Evolutionary conservation across 2,113 vertebrate genomes (phyloP), one percentile per base, ranked within the genome.

Genomic region (Struthidea cinerea): DNA sequence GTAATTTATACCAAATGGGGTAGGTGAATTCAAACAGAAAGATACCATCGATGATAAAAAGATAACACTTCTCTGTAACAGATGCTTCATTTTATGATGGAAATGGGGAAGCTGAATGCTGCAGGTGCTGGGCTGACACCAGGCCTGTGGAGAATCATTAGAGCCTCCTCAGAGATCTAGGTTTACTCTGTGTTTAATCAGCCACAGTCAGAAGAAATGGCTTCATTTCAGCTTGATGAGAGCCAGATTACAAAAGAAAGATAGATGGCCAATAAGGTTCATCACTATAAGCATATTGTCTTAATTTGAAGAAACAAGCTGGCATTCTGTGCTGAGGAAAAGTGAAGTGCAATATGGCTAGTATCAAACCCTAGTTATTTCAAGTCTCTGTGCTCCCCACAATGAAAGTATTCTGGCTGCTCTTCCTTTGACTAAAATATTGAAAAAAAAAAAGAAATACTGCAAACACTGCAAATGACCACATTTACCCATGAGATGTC

Each of bases 161-260:
- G 92, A 95, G 96, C 92, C 96, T 98, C 97, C 97, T 98, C 87
- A 92, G 97, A 98, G 97, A 97, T 96, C 90, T 42, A 93, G 94
- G 87, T 97, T 97, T 96, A 96, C 97, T 98, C 98, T 98, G 98
- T 96, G 98, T 98, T 99, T 99, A 99, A 99, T 99, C 98, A 98
- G 98, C 98, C 98, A 98, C 98, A 98, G 98, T 98, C 98, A 98
- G 97, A 98, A 97, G 97, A 98, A 98, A 99, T 98, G 98, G 98
- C 98, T 98, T 98, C 98, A 98, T 98, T 98, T 98, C 98, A 97
- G 96, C 96, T 97, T 96, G 69, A 97, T 70, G 96, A 97, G 97
- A 98, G 97, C 93, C 97, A 97, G 96, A 96, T 97, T 97, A 96
- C 95, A 96, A 97, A 95, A 96, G 93, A 89, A 97, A 98, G 97